Evolutionary conservation across 37 sponge, comb jelly and placozoan genomes (phyloP), one percentile per base, ranked within the genome.

Genomic region (Crambe crambe): DNA sequence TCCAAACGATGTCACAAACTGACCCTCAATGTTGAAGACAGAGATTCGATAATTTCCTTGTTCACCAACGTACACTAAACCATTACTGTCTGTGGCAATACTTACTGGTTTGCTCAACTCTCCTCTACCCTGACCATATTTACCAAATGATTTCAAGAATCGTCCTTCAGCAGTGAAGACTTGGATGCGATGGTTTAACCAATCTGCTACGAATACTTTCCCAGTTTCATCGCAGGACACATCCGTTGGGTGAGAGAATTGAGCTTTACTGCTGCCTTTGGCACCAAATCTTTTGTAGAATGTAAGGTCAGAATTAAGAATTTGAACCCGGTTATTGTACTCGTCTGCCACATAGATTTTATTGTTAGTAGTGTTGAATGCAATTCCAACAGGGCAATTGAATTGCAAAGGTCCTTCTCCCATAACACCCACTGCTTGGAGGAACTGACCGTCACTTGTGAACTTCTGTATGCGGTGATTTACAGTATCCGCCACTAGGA

Each of bases 181-280:
- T 71, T 91, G 92, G 10, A 91, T 73, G 0, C 92, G 63, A 78
- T 91, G 77, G 56, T 83, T 90, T 43, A 71, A 37, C 30, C 26
- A 61, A 26, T 90, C 90, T 32, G 82, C 76, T 4, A 91, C 80
- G 39, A 79, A 91, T 42, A 86, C 77, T 26, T 68, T 74, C 0
- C 89, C 84, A 58, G 54, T 56, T 12, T n/a, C 36, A 65, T 74
- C 74, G 15, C 78, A 56, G 26, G 74, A 75, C 23, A 86, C 72
- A 30, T 65, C 92, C 51, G 44, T 30, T 32, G 87, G 83, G 22
- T 60, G 51, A 35, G 75, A 60, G 69, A 91, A 91, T 72, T 91
- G 71, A 5, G 84, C 84, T 40, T 66, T 72, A 17, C 80, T 80
- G 2, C 56, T 74, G 23, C 92, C 87, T 30, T 83, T 58, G 17